Evolutionary conservation across 2,797 vertebrate genomes (phyloP), one percentile per base, ranked within the genome.

Genomic region (Mormyrus proboscirostris): DNA sequence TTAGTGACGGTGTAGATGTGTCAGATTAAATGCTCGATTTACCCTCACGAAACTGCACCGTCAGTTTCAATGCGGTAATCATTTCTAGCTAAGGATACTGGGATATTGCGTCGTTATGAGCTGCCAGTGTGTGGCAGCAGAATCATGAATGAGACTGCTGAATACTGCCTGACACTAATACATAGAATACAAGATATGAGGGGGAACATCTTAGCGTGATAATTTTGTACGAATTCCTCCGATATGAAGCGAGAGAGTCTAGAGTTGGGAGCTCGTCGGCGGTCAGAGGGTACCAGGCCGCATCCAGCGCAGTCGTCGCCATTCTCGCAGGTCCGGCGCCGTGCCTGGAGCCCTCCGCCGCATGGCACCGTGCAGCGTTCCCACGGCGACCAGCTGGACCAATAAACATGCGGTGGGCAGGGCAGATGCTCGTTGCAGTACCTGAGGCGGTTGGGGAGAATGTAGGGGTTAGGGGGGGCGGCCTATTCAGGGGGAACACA

Each of bases 341-440:
- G 96, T 0, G 98, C 97, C 91, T 98, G 98, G 90, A 98, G 96
- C 69, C 98, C 98, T 0, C 98, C 98, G 25, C 98, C 98, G 0
- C 98, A 99, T 41, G 97, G 96, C 16, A 96, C 95, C 0, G 96
- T 98, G 93, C 98, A 99, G 84, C 96, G 96, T 89, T 98, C 96
- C 98, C 98, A 99, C 0, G 97, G 92, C 0, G 96, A 96, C 98
- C 98, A 99, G 29, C 95, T 90, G 0, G 97, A 97, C 98, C 98
- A 99, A 92, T 96, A 94, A 90, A 98, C 88, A 0, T 97, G 97
- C 59, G 97, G 95, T 0, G 98, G 97, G 91, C 98, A 99, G 0
- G 95, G 93, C 88, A 96, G 94, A 49, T 98, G 97, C 92, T 99
- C 98, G 55, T 99, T 99, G 94, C 98, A 99, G 94, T 96, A 97